Evolutionary conservation across 1,140 invertebrate genomes (phyloP).

Genomic region (Drosophila melanica): DNA sequence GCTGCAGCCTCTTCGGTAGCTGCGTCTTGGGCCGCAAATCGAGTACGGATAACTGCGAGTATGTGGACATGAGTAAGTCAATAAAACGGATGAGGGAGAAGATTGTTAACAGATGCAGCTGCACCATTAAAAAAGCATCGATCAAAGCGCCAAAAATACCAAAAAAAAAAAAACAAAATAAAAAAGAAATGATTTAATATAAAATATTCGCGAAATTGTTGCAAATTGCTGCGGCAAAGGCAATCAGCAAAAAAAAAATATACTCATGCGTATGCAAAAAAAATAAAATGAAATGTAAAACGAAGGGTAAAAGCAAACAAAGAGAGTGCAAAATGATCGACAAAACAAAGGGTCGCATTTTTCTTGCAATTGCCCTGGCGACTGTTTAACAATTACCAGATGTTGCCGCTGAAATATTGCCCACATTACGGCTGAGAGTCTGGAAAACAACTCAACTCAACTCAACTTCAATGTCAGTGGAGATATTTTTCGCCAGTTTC

Average conservation of each 20-base stretch:
- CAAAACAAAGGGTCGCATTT: slow-evolving; percentile 74
- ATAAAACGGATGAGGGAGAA: slow-evolving; percentile 10
- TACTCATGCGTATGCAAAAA: slow-evolving; percentile 12
- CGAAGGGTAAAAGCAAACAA: slow-evolving; percentile 25
- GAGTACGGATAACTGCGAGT: slow-evolving; percentile 42
- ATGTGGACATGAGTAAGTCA: slow-evolving; percentile 76
- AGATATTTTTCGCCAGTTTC: background rate
- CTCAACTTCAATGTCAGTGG: slow-evolving; percentile 23
- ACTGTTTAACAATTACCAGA: slow-evolving; percentile 78
- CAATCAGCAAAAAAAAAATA: background rate
- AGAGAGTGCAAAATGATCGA: slow-evolving; percentile 31
- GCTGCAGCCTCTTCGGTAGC: slow-evolving; percentile 58
- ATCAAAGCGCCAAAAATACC: slow-evolving; percentile 54
- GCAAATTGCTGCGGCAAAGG: slow-evolving; percentile 49
- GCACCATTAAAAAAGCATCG: slow-evolving; percentile 77
- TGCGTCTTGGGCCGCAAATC: slow-evolving; percentile 41
- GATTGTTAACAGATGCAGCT: slow-evolving; percentile 43
- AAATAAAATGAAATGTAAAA: slow-evolving; percentile 9
- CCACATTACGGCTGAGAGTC: slow-evolving; percentile 34
- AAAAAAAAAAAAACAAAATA: background rate
- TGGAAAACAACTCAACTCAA: slow-evolving; percentile 25
- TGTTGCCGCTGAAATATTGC: slow-evolving; percentile 57
- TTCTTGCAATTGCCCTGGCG: slow-evolving; percentile 55
- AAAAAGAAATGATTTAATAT: too few species aligned
- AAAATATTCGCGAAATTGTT: slow-evolving; percentile 30